phyloP scores from a whole-genome alignment of 1,140 invertebrate species.

The Doryteuthis pealeii region DNA sequence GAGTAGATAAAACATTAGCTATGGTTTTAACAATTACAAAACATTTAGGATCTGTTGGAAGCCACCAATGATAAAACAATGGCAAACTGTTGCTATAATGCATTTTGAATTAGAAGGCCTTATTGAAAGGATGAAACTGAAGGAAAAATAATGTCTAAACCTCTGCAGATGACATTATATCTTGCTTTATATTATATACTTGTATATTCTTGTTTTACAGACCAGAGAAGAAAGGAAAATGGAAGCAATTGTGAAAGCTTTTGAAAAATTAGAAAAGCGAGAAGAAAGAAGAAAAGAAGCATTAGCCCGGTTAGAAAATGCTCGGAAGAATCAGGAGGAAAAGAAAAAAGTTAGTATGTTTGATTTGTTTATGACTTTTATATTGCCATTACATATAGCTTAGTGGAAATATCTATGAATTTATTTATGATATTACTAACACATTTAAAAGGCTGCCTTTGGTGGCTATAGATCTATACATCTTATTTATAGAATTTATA shows the following conservation, averaged over 20 bases:
- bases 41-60: no score
- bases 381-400: no score
- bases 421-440: not conserved
- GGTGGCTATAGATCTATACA: no score
- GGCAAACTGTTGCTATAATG: no score
- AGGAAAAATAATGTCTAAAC: no score
- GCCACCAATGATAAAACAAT: no score
- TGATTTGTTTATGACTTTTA: not conserved
- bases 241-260: constrained; percentile 91
- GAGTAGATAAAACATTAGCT: no score
- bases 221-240: constrained; percentile 94
- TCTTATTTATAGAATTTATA: no score
- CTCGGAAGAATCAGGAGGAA: constrained; percentile 14
- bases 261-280: constrained; percentile 68
- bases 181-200: not conserved
- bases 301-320: constrained; percentile 45
- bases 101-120: no score
- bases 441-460: not conserved
- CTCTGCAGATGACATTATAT: not conserved
- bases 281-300: constrained; percentile 62
- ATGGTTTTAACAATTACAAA: no score
- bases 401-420: not conserved
- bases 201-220: constrained; percentile 58
- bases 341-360: not conserved
- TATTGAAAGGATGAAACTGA: no score